Evolutionary conservation across 1,140 invertebrate genomes (phyloP).

Genomic region (Drosophila carrolli): DNA sequence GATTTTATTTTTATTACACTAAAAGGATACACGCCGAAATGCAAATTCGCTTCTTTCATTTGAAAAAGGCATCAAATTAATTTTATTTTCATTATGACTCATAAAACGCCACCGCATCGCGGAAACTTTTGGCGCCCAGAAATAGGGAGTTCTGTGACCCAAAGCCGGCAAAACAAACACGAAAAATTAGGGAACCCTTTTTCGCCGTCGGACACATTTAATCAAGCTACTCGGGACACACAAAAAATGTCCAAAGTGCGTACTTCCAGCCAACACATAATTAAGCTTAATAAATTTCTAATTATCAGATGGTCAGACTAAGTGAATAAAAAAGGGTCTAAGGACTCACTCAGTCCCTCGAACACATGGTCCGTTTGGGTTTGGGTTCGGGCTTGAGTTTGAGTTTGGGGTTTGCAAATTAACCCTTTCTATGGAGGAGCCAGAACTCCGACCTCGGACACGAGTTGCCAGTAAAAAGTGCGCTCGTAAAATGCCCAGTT

Average conservation of each 20-base stretch:
- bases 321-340: slow-evolving; percentile 74
- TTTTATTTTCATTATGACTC: slow-evolving; percentile 79
- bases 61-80: slow-evolving; percentile 71
- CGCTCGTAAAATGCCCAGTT: slow-evolving; percentile 69
- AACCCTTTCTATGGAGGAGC: slow-evolving; percentile 60
- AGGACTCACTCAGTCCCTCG: slow-evolving; percentile 45
- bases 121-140: slow-evolving; percentile 54
- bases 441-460: slow-evolving; percentile 24
- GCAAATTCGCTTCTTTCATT: slow-evolving; percentile 55
- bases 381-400: not conserved
- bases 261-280: slow-evolving; percentile 78
- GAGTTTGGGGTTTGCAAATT: slow-evolving; percentile 60
- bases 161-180: slow-evolving; percentile 39
- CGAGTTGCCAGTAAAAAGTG: slow-evolving; percentile 59
- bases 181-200: slow-evolving; percentile 51
- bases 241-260: slow-evolving; percentile 67
- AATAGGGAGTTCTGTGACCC: slow-evolving; percentile 31
- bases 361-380: slow-evolving; percentile 55
- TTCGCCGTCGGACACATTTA: slow-evolving; percentile 39
- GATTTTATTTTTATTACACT: slow-evolving; percentile 70
- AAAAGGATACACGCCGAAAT: slow-evolving; percentile 53
- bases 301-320: slow-evolving; percentile 79
- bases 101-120: slow-evolving; percentile 64
- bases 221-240: slow-evolving; percentile 50
- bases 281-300: slow-evolving; percentile 83